Evolutionary conservation across 1,140 invertebrate species (phyloP), one percentile per base, ranked within the genome.

Genomic region (Oppia nitens): DNA sequence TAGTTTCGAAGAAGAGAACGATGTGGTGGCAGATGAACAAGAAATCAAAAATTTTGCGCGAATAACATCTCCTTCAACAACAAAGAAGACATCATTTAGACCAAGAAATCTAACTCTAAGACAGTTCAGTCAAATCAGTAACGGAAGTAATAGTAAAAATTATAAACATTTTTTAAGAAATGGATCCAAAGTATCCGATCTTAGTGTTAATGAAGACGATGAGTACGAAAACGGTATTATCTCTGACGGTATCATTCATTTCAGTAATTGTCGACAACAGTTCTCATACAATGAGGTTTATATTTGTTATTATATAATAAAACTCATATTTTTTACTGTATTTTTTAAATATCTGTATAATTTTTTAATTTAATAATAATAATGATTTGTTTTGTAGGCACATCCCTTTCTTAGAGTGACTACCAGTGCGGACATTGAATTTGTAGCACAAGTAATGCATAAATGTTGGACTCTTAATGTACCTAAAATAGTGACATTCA

Each of bases 401-500:
- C 64, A 55, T 12, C 64, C 64, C 11, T 66, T 57, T 28, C 14
- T 66, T 1, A 57, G 47, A 49, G 63, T 65, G 1, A 40, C n/a
- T 26, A 63, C 64, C 50, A 61, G 64, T 32, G 49, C 55, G 2
- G 56, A 60, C 47, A 62, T 63, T 25, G 64, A 63, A 21, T 60
- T 62, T 20, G 58, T 66, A 0, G 59, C 60, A 9, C 21, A 53
- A 4, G 52, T 66, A 0, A 52, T 66, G n/a, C 57, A 61, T 3
- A 51, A 64, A n/a, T 51, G 59, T 21, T 66, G 66, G 66, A 55
- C 61, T 45, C 40, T 66, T 6, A 51, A 49, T 20, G 59, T 54
- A 6, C 67, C 67, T 9, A 60, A 66, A 12, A 68, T 68, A 27
- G 64, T 67, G 12, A 27, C 67, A 3, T 59, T 65, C 9, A 53